Percentiles rank a stretch among this genome's conserved stretches.
Conservation (phyloP, 2,888 invertebrate species). For the Temnothorax rugatulus region DNA sequence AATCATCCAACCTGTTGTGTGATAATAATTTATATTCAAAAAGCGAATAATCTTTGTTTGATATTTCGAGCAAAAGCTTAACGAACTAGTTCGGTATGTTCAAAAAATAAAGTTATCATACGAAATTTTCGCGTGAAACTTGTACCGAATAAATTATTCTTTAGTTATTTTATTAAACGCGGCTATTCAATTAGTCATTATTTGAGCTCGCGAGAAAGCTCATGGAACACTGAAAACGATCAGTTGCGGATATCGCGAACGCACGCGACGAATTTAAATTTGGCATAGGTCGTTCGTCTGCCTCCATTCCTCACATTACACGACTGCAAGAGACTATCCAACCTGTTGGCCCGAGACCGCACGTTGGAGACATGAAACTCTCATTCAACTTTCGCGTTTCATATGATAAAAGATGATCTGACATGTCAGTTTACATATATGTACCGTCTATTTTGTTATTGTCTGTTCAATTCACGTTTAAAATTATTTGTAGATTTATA, state of each 20-base stretch:
- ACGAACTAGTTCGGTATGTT: neutral
- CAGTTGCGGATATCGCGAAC: neutral
- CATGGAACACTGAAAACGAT: conserved; percentile 13
- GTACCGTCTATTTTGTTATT: neutral
- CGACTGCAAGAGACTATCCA: conserved; percentile 64
- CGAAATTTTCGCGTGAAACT: neutral
- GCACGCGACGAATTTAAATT: conserved; percentile 68
- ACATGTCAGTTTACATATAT: neutral
- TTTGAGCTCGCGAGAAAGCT: neutral
- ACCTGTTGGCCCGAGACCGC: conserved; percentile 69
- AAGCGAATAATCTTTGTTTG: neutral
- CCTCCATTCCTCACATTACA: conserved; percentile 55
- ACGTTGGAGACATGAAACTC: conserved; percentile 28
- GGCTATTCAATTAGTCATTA: conserved; percentile 10
- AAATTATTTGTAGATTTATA: neutral
- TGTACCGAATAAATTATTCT: conserved; percentile 1
- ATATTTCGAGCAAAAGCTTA: neutral
- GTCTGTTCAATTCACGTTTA: neutral
- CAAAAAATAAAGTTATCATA: neutral
- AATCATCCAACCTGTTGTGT: neutral
- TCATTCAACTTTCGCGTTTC: conserved; percentile 59
- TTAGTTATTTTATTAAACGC: neutral
- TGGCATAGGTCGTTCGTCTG: conserved; percentile 63
- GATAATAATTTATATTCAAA: neutral
- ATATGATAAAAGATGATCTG: conserved; percentile 17